Evolutionary conservation across 53 echinoderm and acorn worm genomes (phyloP).

Genomic region (Crossaster papposus): DNA sequence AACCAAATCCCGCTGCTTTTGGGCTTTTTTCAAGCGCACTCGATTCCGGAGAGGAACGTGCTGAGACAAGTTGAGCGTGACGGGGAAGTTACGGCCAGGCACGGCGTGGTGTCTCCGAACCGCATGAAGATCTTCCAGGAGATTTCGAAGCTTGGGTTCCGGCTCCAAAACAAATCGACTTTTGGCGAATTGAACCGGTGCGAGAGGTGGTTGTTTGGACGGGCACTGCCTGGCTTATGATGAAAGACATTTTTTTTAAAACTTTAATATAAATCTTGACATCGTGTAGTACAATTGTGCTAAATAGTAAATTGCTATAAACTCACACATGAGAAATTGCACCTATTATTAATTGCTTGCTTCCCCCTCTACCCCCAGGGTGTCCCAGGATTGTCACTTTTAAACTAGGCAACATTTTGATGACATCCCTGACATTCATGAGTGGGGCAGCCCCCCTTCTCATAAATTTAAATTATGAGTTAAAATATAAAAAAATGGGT

Average conservation of each 20-base stretch:
- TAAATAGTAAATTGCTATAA: no score
- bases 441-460: neutral
- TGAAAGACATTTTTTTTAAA: no score
- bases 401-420: no score
- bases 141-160: constrained; percentile 6
- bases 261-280: no score
- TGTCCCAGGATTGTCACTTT: no score
- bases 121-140: constrained; percentile 40
- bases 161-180: neutral
- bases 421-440: neutral
- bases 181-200: neutral
- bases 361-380: no score
- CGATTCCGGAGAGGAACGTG: neutral
- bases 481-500: no score
- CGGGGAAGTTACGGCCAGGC: constrained; percentile 6
- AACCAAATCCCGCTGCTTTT: neutral
- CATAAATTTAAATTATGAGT: neutral
- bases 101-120: constrained; percentile 20
- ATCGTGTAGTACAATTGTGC: no score
- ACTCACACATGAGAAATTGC: no score
- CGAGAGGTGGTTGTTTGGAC: constrained; percentile 30
- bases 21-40: constrained; percentile 29
- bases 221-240: neutral
- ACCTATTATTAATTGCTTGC: no score
- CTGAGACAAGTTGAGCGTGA: neutral